Evolutionary conservation across 2,888 invertebrate species (phyloP).

Genomic region (Dioctria rufipes): DNA sequence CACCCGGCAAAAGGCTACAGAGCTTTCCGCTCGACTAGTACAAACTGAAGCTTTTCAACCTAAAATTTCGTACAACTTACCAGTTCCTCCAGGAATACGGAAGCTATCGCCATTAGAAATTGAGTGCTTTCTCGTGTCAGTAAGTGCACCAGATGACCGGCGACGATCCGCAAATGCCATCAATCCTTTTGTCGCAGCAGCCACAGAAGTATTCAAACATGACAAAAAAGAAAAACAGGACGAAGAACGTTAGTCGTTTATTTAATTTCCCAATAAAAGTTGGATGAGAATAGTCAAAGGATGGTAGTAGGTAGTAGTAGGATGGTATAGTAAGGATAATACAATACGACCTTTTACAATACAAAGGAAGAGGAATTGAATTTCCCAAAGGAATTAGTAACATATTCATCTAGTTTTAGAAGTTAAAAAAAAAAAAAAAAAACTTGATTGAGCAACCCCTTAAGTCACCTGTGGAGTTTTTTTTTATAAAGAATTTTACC

Average conservation of each 20-base stretch:
- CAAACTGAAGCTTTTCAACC: neutral
- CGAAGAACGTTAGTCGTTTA: constrained; percentile 27
- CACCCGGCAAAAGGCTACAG: no score
- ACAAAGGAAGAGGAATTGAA: neutral
- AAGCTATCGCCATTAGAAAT: constrained; percentile 71
- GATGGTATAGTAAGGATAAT: no score
- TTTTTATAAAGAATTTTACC: constrained; percentile 62
- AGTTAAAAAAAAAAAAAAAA: neutral
- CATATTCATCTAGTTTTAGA: neutral
- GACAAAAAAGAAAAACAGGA: constrained; percentile 11
- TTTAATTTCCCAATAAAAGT: constrained; percentile 10
- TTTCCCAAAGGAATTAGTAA: constrained; percentile 5
- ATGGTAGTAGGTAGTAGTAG: no score
- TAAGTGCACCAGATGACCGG: constrained; percentile 70
- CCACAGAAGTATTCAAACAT: neutral
- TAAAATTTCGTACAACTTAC: constrained; percentile 61
- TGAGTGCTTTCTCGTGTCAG: constrained; percentile 70
- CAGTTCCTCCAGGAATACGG: constrained; percentile 67
- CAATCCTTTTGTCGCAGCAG: constrained; percentile 62
- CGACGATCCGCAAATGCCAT: constrained; percentile 71
- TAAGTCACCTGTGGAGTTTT: neutral
- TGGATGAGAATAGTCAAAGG: neutral
- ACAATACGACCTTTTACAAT: no score
- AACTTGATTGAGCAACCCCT: neutral
- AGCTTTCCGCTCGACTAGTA: no score